Evolutionary conservation across 2,888 invertebrate species (phyloP).

Genomic region (Drosophila seclusa): DNA sequence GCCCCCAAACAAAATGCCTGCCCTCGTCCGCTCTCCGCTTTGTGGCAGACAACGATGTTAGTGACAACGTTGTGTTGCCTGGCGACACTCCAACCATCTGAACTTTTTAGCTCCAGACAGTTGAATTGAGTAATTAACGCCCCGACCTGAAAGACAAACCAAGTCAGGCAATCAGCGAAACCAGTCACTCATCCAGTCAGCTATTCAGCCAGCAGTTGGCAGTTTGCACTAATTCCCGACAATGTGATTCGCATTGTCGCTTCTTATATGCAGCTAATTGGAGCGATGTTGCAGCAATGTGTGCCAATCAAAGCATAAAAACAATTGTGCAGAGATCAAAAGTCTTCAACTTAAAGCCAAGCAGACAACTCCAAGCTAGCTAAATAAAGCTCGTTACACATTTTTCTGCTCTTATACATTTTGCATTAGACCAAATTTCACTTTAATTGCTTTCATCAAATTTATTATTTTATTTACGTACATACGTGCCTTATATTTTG

Average conservation of each 20-base stretch:
- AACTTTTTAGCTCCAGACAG: conserved; percentile 69
- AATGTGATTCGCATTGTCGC: conserved; percentile 63
- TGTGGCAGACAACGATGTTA: conserved; percentile 54
- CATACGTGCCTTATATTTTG: neutral
- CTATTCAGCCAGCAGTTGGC: conserved; percentile 32
- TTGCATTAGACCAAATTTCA: neutral
- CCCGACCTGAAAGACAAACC: conserved; percentile 51
- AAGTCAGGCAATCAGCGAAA: conserved; percentile 27
- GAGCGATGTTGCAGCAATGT: conserved; percentile 48
- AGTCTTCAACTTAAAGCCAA: neutral
- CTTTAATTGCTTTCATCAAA: neutral
- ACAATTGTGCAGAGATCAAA: neutral
- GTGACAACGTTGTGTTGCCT: conserved; percentile 48
- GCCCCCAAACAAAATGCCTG: conserved; percentile 1
- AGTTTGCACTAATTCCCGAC: conserved; percentile 43
- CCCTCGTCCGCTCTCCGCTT: neutral
- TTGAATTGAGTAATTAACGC: conserved; percentile 81
- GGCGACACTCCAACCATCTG: conserved; percentile 37
- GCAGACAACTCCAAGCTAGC: neutral
- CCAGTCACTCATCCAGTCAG: conserved; percentile 8
- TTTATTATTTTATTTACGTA: neutral
- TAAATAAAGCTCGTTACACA: neutral
- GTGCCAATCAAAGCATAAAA: conserved; percentile 41
- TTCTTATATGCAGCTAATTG: conserved; percentile 75
- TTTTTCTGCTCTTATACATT: neutral